A percentile compares a stretch with the other conserved stretches of the same genome.
Evolutionary conservation across 2,113 vertebrate genomes (phyloP).

Genomic region (Condylura cristata): DNA sequence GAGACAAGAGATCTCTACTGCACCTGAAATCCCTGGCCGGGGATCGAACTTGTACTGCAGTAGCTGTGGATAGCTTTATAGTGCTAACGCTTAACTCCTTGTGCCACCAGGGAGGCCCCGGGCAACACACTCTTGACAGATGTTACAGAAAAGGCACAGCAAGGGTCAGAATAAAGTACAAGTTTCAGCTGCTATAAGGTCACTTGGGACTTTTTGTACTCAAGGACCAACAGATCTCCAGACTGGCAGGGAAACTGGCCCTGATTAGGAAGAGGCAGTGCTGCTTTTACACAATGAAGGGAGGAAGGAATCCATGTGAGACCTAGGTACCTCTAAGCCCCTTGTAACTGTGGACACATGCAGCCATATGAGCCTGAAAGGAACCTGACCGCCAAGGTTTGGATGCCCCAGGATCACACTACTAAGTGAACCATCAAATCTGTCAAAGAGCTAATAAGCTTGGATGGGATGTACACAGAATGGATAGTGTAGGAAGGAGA

Average conservation of each 20-base stretch:
- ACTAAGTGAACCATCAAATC: neutral
- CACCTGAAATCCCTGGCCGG: too few species aligned
- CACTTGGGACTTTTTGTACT: neutral
- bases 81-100: too few species aligned
- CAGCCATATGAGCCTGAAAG: neutral
- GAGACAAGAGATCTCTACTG: too few species aligned
- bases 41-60: too few species aligned
- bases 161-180: neutral
- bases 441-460: neutral
- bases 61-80: too few species aligned
- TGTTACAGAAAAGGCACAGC: neutral
- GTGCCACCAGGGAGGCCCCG: too few species aligned
- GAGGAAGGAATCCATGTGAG: neutral
- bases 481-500: neutral
- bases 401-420: neutral
- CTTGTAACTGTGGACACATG: neutral
- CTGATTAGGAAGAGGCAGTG: neutral
- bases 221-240: neutral
- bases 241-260: neutral
- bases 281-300: neutral
- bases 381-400: neutral
- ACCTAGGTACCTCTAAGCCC: neutral
- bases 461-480: neutral
- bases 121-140: neutral
- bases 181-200: neutral